Percentiles rank a stretch among this genome's conserved stretches.
These are phyloP conservation scores for Myotis yumanensis DNA, from an alignment of 2,113 vertebrate species.

Conservation along the genomic window DNA sequence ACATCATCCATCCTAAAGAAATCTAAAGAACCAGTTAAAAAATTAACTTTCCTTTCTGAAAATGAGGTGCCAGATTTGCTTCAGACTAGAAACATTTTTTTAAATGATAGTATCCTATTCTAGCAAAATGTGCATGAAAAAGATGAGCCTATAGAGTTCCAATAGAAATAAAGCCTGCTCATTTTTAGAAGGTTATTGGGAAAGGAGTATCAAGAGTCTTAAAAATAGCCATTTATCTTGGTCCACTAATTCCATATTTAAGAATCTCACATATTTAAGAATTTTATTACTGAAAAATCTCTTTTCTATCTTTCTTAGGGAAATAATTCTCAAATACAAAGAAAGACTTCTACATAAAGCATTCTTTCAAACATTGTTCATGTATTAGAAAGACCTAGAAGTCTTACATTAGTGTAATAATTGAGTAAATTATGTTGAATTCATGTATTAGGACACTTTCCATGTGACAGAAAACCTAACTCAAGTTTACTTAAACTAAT, in stretches of 20 bases:
- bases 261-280: not conserved
- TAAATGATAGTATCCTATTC: not conserved
- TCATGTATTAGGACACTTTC: not conserved
- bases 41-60: not conserved
- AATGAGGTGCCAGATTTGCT: not conserved
- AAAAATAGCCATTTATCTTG: not conserved
- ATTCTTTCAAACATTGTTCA: not conserved
- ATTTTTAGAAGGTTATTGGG: not conserved
- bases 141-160: not conserved
- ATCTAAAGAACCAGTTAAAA: not conserved
- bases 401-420: not conserved
- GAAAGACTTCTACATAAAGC: not conserved
- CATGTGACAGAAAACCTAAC: not conserved
- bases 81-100: not conserved
- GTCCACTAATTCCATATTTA: not conserved
- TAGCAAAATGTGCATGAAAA: not conserved
- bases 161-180: not conserved
- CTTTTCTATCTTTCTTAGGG: not conserved
- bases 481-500: not conserved
- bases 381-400: not conserved
- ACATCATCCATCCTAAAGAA: not conserved
- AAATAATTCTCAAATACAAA: slow-evolving; percentile 34
- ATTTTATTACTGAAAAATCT: not conserved
- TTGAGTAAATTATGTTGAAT: not conserved
- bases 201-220: not conserved